phyloP scores from a whole-genome alignment of 2,888 invertebrate genomes.

The Epirrhoe alternata region DNA sequence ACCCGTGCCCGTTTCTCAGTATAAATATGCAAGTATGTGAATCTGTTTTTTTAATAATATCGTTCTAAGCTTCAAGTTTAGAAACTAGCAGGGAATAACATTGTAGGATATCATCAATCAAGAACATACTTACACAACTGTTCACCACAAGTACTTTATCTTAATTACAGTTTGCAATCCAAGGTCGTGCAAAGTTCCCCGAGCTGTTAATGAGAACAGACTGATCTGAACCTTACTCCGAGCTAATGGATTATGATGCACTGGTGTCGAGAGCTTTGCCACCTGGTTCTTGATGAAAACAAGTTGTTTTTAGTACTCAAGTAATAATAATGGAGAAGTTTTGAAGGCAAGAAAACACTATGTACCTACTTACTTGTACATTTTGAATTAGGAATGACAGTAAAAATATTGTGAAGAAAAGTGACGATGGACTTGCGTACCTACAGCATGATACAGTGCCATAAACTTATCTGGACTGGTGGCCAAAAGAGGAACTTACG shows the following conservation, averaged over 20 bases:
- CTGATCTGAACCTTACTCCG: slow-evolving; percentile 33
- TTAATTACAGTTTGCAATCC: slow-evolving; percentile 32
- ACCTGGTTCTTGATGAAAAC: slow-evolving; percentile 26
- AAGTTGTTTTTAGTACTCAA: slow-evolving; percentile 13
- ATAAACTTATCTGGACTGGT: too few species aligned
- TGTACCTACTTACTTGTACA: not conserved
- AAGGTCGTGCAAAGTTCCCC: slow-evolving; percentile 32
- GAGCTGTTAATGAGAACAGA: slow-evolving; percentile 31
- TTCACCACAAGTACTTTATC: slow-evolving; percentile 19
- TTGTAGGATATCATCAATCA: slow-evolving; percentile 27
- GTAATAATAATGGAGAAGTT: slow-evolving; percentile 1
- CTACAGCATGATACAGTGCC: too few species aligned
- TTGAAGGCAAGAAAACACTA: not conserved
- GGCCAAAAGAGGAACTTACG: too few species aligned
- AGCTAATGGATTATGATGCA: slow-evolving; percentile 34
- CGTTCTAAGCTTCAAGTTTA: not conserved
- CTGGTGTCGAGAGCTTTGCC: slow-evolving; percentile 29
- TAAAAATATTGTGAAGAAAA: not conserved
- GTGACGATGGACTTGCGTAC: too few species aligned
- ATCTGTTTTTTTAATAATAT: too few species aligned
- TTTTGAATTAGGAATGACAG: not conserved
- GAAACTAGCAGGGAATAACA: not conserved
- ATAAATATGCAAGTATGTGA: too few species aligned
- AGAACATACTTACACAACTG: slow-evolving; percentile 14
- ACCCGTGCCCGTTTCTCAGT: too few species aligned